phyloP scores from a whole-genome alignment of 2,797 vertebrate genomes.

The Agapornis canus region DNA sequence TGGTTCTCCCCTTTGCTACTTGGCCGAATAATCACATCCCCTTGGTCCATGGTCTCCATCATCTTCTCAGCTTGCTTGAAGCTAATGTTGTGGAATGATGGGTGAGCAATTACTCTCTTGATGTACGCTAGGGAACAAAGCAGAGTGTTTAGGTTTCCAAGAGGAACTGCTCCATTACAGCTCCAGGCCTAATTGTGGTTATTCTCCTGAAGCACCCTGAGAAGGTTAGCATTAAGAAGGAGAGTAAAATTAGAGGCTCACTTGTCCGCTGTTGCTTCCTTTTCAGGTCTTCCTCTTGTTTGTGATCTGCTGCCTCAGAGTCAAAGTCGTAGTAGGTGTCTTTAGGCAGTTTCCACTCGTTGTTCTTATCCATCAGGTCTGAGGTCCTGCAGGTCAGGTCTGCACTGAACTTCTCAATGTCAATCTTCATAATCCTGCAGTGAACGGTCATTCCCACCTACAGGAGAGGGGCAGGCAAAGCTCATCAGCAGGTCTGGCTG shows the following conservation, averaged over 20 bases:
- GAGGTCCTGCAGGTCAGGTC: conserved; percentile 98
- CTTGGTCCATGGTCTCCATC: conserved; percentile 99
- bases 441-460: conserved; percentile 99
- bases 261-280: conserved; percentile 97
- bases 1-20: conserved; percentile 99
- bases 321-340: conserved; percentile 99
- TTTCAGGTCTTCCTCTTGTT: conserved; percentile 92
- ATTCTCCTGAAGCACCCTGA: background rate
- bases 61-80: conserved; percentile 99
- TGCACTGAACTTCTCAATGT: conserved; percentile 98
- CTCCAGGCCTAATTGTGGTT: background rate
- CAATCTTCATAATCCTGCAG: conserved; percentile 99
- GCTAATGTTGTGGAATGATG: conserved; percentile 99
- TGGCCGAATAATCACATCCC: conserved; percentile 95
- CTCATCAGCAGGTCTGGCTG: background rate
- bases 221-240: background rate
- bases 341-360: conserved; percentile 98
- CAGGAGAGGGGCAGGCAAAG: background rate
- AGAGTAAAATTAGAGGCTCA: conserved; percentile 72
- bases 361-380: conserved; percentile 95
- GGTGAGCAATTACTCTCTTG: conserved; percentile 97
- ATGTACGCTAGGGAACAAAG: conserved; percentile 87
- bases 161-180: background rate
- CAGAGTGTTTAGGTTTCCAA: background rate
- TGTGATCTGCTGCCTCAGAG: conserved; percentile 90